Conservation (phyloP, 2,113 vertebrate genomes). For the Vidua chalybeata region DNA sequence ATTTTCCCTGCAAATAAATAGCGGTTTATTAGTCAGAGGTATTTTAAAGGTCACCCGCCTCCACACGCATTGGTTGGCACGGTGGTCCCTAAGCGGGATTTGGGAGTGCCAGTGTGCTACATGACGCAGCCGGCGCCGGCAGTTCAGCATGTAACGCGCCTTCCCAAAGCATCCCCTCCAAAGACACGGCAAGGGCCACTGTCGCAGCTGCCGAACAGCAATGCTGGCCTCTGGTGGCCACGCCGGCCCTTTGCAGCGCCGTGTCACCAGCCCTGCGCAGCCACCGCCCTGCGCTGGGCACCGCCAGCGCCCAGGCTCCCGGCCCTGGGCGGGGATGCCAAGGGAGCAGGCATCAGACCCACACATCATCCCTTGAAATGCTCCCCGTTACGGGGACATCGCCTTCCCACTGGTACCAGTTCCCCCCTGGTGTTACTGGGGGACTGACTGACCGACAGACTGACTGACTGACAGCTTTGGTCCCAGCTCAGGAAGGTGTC, state of each 20-base stretch:
- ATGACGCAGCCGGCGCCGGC: neutral
- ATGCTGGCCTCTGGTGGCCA: slow-evolving; percentile 59
- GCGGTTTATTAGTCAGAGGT: neutral
- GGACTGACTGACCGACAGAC: neutral
- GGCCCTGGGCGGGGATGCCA: rapidly evolving
- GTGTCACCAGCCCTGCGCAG: rapidly evolving
- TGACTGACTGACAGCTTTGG: neutral
- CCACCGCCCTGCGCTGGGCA: neutral
- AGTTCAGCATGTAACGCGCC: rapidly evolving
- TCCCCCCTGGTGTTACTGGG: no score
- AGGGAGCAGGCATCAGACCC: neutral
- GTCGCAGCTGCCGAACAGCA: neutral
- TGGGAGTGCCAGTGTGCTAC: neutral
- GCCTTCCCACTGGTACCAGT: neutral
- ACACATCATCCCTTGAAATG: rapidly evolving
- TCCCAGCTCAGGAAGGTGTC: neutral
- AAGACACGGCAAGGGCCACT: rapidly evolving
- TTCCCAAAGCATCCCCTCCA: neutral
- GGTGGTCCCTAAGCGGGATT: neutral
- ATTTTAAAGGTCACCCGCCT: neutral
- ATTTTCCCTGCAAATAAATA: neutral
- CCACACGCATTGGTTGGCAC: neutral
- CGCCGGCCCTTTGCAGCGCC: neutral
- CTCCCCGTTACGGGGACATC: rapidly evolving
- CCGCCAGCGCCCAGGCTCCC: rapidly evolving